Evolutionary conservation across 2,888 invertebrate species (phyloP), one percentile per base, ranked within the genome.

Genomic region (Ametastegia equiseti): DNA sequence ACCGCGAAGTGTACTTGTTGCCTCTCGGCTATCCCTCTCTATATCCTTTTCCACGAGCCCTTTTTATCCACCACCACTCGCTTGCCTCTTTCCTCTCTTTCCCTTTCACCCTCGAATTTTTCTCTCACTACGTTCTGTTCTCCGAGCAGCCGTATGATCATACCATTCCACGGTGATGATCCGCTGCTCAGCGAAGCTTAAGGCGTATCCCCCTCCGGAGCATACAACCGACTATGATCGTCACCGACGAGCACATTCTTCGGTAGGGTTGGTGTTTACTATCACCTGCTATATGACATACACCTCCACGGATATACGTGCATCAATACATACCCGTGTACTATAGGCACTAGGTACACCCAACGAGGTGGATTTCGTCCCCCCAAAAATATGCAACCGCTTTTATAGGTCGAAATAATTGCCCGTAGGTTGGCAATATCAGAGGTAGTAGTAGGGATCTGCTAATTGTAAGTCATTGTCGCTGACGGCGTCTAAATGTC

Each of bases 91-190:
- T n/a, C n/a, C 75, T 54, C 39, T n/a, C 45, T 33, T 50, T 47
- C 67, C 42, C 57, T 75, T 45, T 63, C 54, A 30, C 23, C 71
- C 83, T 81, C 75, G 78, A 57, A 69, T 82, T 69, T 80, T 81
- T 78, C 81, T 81, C 83, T 54, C 54, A 65, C 80, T 27, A 27
- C 82, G 78, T n/a, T 84, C 85, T 88, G 78, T n/a, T 84, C 85
- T 88, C 84, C 84, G 86, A 87, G 85, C 85, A 83, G 81, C 86
- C 85, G 86, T 87, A 87, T 87, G 87, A 88, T 88, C 88, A 83
- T 88, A 86, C 88, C 87, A 87, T 89, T 89, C 87, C 88, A 87
- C 87, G 83, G 85, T 85, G 87, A 88, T 89, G 89, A 88, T 88
- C 88, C 88, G 85, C 86, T 84, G 88, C 86, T 88, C 85, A 84